Evolutionary conservation across 2,113 vertebrate species (phyloP), one percentile per base, ranked within the genome.

Genomic region (Tachysurus vachellii): DNA sequence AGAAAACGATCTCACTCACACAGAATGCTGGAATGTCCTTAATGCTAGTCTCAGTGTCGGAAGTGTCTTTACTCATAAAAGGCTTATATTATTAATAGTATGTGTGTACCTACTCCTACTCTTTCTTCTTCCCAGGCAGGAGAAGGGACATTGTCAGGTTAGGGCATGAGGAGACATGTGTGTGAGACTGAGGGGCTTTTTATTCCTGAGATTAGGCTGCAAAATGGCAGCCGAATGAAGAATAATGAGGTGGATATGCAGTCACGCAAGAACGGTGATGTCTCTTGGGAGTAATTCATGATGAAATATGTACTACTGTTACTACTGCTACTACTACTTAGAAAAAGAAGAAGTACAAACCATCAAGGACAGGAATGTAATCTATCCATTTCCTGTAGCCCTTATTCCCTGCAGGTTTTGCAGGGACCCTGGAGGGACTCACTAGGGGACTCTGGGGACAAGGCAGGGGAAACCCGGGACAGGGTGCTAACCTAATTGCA

Each of bases 161-260:
- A 54, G 13, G 86, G 54, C 70, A 13, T 82, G 86, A 83, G 36
- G 9, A 77, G 70, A 66, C 81, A 77, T 79, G 81, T 87, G 59
- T 84, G 31, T 17, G 47, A 76, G 66, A 76, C 61, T 2, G 31
- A 79, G 79, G 79, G 85, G 77, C 50, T 44, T 82, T 82, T 86
- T 73, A 50, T 50, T 50, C 47, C 62, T 47, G 28, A 61, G 64
- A 23, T 73, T 76, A 54, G 54, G 68, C 86, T 42, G 16, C 9
- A 76, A 76, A 87, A 50, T 64, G 68, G 6, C n/a, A 64, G 36
- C 26, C 23, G 66, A 53, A 47, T 13, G 42, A 44, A 62, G 61
- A 85, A 44, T 5, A 54, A 16, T 44, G 54, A 54, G 28, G 59
- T 10, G n/a, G 73, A 53, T 21, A 23, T 79, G 44, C 84, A 66